Percentiles rank a stretch among this genome's conserved stretches.
Conservation (phyloP, 1,140 invertebrate genomes). For the Conus ventricosus region DNA sequence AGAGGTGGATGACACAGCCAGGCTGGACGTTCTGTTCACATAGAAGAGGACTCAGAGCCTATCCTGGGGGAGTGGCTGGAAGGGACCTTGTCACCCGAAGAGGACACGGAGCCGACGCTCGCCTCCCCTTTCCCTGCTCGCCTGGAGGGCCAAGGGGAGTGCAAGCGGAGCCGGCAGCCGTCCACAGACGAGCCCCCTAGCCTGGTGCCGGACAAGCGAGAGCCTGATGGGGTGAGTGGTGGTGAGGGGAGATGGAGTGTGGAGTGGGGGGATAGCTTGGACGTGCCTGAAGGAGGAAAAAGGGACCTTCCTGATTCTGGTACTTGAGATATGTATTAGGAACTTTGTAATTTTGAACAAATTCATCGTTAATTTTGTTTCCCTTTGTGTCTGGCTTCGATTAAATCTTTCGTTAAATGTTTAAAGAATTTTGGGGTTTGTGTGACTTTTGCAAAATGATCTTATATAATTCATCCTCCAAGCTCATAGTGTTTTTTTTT, state of each 20-base stretch:
- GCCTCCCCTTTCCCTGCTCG: conserved; percentile 66
- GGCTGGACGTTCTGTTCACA: too few relatives aligned
- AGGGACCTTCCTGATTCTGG: neutral
- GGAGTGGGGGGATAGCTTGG: neutral
- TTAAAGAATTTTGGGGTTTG: too few relatives aligned
- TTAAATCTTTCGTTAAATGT: too few relatives aligned
- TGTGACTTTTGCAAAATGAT: too few relatives aligned
- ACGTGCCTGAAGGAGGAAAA: neutral
- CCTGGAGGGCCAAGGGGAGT: conserved; percentile 60
- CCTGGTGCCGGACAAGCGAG: conserved; percentile 91
- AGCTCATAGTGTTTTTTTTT: too few relatives aligned
- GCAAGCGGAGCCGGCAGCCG: conserved; percentile 64
- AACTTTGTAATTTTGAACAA: too few relatives aligned
- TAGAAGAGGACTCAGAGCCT: conserved; percentile 90
- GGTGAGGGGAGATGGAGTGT: neutral
- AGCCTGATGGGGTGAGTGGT: conserved; percentile 87
- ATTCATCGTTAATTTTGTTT: too few relatives aligned
- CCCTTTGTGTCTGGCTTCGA: too few relatives aligned
- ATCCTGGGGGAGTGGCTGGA: conserved; percentile 95
- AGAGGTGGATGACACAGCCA: too few relatives aligned
- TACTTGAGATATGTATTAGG: neutral
- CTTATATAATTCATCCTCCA: too few relatives aligned
- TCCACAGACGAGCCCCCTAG: conserved; percentile 66
- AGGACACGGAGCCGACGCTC: conserved; percentile 58
- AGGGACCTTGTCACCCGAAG: conserved; percentile 88